Base-by-base conservation (phyloP, 2,888 invertebrate genomes). In the Cataglyphis rosenhaueri region DNA sequence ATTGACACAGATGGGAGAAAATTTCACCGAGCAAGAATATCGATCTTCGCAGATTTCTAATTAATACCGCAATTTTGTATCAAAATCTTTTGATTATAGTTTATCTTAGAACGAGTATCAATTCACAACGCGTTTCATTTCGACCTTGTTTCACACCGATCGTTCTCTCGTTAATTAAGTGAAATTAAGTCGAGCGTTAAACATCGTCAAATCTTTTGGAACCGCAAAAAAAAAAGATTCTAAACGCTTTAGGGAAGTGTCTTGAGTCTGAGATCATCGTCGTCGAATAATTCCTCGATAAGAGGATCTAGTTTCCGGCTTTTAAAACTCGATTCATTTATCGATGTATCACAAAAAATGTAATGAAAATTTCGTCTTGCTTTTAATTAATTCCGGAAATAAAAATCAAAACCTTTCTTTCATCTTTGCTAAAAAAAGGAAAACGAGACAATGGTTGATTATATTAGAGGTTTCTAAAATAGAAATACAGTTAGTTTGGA, bases 241-340 rank as follows among this genome's bases (percentile, higher is more conserved):
- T 44, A 29, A n/a, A 8, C n/a, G 59, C 59, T 3, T n/a, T 41
- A 25, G 25, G 18, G 5, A 25, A 71, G 57, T 25, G 38, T 38
- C 38, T 59, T 1, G 35, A 6, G 6, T 3, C 21, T 41, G 59
- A 59, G n/a, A 73, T 55, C 12, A 29, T 57, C 25, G 6, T 57
- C 41, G 2, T 18, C 44, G 18, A 6, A 18, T n/a, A n/a, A 25
- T 48, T 35, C 48, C 18, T 21, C 52, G 25, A 52, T 64, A 12
- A 35, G 10, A 41, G 57, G 35, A 82, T 59, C 18, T 62, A 57
- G 44, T 68, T 68, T 59, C 65, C 48, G 71, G n/a, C 29, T 73
- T 71, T 64, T 82, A 18, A 64, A 82, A 84, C 57, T 57, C 71
- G 25, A 82, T 59, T 82, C 41, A 12, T 52, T 52, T 15, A 18